Evolutionary conservation across 1,140 invertebrate species (phyloP).

Genomic region (Drosophila elegans): DNA sequence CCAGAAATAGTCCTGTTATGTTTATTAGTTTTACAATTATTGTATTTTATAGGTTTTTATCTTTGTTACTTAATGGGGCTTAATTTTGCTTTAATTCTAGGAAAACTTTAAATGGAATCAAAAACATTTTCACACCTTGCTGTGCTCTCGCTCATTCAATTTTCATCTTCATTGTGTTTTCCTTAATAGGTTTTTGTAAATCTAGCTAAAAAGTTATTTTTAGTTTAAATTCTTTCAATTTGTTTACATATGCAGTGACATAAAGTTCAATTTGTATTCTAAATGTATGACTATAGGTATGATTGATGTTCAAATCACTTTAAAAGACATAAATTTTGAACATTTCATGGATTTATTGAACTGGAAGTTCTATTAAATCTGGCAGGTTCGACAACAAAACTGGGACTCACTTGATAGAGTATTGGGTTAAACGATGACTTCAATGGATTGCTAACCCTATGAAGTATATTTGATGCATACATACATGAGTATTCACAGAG

Average conservation of each 20-base stretch:
- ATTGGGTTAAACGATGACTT: neutral
- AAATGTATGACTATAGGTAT: slow-evolving; percentile 24
- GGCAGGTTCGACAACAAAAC: neutral
- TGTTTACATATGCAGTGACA: slow-evolving; percentile 45
- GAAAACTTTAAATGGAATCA: slow-evolving; percentile 79
- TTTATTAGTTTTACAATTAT: slow-evolving; percentile 76
- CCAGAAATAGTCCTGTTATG: slow-evolving; percentile 76
- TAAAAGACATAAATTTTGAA: slow-evolving; percentile 6
- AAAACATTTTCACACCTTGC: slow-evolving; percentile 57
- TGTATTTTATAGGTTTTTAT: slow-evolving; percentile 66
- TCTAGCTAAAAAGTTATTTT: slow-evolving; percentile 76
- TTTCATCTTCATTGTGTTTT: slow-evolving; percentile 11
- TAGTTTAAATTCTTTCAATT: slow-evolving; percentile 76
- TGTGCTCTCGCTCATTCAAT: slow-evolving; percentile 21
- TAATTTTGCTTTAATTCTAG: slow-evolving; percentile 55
- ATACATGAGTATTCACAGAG: slow-evolving; percentile 44
- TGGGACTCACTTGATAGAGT: slow-evolving; percentile 1
- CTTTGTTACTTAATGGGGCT: slow-evolving; percentile 32
- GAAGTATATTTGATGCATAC: slow-evolving; percentile 14
- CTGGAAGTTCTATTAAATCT: neutral
- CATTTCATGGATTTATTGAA: slow-evolving; percentile 2
- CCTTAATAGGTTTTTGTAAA: slow-evolving; percentile 53
- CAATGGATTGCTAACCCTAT: slow-evolving; percentile 10
- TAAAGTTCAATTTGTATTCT: slow-evolving; percentile 38
- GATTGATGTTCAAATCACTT: slow-evolving; percentile 41